A percentile compares a stretch with the other conserved stretches of the same genome.
These are phyloP conservation scores for Drosophila trapezifrons DNA, from an alignment of 1,140 invertebrate species.

Conservation along the genomic window DNA sequence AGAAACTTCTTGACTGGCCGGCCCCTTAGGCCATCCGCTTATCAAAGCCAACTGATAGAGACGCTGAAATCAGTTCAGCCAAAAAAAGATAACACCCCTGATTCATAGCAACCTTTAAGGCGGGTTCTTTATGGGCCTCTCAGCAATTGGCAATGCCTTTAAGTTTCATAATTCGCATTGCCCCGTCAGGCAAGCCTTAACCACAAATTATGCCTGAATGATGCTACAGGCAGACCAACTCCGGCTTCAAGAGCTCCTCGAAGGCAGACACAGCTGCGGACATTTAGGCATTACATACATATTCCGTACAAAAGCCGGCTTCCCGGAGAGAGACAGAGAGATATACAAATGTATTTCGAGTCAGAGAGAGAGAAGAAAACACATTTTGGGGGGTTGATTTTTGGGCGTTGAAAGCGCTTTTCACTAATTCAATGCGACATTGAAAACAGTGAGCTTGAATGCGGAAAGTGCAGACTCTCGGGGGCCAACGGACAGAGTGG, in stretches of 20 bases:
- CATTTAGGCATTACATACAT: slow-evolving; percentile 35
- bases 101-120: slow-evolving; percentile 22
- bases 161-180: slow-evolving; percentile 1
- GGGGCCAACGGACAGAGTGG: slow-evolving; percentile 15
- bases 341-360: background rate
- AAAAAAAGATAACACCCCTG: slow-evolving; percentile 9
- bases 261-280: slow-evolving; percentile 57
- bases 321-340: slow-evolving; percentile 9
- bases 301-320: slow-evolving; percentile 53
- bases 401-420: slow-evolving; percentile 80
- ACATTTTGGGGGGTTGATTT: slow-evolving; percentile 76
- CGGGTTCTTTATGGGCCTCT: slow-evolving; percentile 3
- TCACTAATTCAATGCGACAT: slow-evolving; percentile 83
- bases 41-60: background rate
- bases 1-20: background rate
- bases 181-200: slow-evolving; percentile 25
- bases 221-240: slow-evolving; percentile 67
- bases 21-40: background rate
- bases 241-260: slow-evolving; percentile 65
- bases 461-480: slow-evolving; percentile 51
- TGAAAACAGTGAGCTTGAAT: slow-evolving; percentile 70
- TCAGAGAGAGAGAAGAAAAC: slow-evolving; percentile 21
- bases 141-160: slow-evolving; percentile 7
- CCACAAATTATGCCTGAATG: slow-evolving; percentile 67
- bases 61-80: background rate